These are phyloP conservation scores for Clistopyga incitator DNA, from an alignment of 2,888 invertebrate genomes.

Conservation along the genomic window DNA sequence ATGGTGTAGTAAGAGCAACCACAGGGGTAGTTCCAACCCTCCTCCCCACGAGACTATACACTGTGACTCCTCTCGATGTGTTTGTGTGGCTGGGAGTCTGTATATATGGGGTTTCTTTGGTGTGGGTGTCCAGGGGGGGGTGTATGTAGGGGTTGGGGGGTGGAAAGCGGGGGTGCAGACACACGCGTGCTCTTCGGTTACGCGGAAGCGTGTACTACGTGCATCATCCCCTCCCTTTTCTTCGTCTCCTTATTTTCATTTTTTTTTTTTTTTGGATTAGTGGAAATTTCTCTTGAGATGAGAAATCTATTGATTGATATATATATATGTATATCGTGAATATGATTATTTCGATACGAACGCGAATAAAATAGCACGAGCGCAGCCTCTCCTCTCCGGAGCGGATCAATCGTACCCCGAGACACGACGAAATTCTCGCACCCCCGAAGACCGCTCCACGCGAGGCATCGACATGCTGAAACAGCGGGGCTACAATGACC, in stretches of 20 bases:
- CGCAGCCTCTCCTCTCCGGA: slow-evolving; percentile 51
- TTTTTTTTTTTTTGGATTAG: slow-evolving; percentile 4
- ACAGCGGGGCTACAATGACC: slow-evolving; percentile 82
- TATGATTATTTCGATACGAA: slow-evolving; percentile 18
- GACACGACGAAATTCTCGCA: slow-evolving; percentile 72
- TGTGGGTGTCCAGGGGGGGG: background rate
- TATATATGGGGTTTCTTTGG: background rate
- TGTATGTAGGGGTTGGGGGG: slow-evolving; percentile 11
- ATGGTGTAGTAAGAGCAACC: slow-evolving; percentile 66
- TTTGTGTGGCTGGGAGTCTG: background rate
- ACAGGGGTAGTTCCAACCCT: slow-evolving; percentile 59
- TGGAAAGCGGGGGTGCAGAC: slow-evolving; percentile 31
- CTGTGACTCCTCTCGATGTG: slow-evolving; percentile 28
- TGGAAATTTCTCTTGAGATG: too few relatives aligned
- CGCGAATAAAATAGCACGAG: slow-evolving; percentile 7
- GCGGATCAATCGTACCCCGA: slow-evolving; percentile 70
- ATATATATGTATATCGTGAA: too few relatives aligned
- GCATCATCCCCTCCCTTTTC: slow-evolving; percentile 21
- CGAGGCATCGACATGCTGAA: slow-evolving; percentile 81
- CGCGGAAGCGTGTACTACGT: slow-evolving; percentile 47
- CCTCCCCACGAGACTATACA: slow-evolving; percentile 32
- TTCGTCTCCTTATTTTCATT: background rate
- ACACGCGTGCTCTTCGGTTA: slow-evolving; percentile 49
- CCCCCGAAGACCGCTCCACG: slow-evolving; percentile 80
- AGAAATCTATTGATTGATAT: too few relatives aligned